Evolutionary conservation across 2,113 vertebrate genomes (phyloP), one percentile per base, ranked within the genome.

Genomic region (Trogon melanurus): DNA sequence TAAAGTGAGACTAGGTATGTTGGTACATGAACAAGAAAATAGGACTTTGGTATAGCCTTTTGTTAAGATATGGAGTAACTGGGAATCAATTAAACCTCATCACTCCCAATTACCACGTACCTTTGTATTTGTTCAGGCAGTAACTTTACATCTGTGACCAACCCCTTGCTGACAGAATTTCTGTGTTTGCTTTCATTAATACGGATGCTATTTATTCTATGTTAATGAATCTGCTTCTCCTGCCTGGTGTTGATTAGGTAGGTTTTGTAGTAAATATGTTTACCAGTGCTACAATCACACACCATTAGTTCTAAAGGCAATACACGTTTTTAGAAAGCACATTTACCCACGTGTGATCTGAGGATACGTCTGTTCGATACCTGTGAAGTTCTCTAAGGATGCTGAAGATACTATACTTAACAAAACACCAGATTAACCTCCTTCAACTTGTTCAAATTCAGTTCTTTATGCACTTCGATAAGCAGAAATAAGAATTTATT

Each of bases 1-100:
- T 38, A 8, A 25, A 26, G 32, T 5, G 19, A 76, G 50, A 73
- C 21, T 13, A 71, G 34, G 44, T 34, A 10, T 0, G 62, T 3
- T 2, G 9, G 16, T 11, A 17, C 1, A 61, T 5, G 13, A 75
- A 88, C 29, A 69, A 57, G 67, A 73, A 57, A 82, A 27, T 22
- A 2, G 54, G 45, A 71, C 27, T 89, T n/a, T 1, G 7, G 69
- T 10, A 72, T 0, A 36, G 57, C 78, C 88, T 78, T 78, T 71
- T 71, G 36, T 78, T 27, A 23, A 61, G 79, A 62, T 16, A 34
- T 1, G 8, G 79, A 91, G 76, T 45, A 61, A 93, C 84, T 89
- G 93, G 94, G 79, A 95, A 93, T 88, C 95, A 94, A 58, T 97
- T 93, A 95, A 93, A 50, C 89, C n/a, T 72, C 84, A 95, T 79